Conservation (phyloP, 2,797 vertebrate species). For the Acanthopagrus latus region DNA sequence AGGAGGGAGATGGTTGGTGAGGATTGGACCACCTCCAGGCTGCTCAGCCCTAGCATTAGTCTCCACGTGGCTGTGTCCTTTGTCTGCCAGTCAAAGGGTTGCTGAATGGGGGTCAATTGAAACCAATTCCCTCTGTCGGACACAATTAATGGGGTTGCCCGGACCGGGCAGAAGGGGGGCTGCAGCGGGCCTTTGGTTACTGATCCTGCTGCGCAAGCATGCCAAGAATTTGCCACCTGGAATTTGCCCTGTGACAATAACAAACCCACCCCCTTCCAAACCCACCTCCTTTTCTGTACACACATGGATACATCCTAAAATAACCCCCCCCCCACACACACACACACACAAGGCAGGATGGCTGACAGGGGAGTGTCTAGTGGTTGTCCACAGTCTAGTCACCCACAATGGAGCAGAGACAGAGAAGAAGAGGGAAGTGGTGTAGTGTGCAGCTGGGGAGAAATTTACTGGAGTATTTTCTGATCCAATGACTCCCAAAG, state of each 20-base stretch:
- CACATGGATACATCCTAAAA: slow-evolving; percentile 67
- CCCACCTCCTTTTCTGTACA: slow-evolving; percentile 66
- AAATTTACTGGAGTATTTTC: slow-evolving; percentile 64
- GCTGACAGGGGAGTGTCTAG: slow-evolving; percentile 59
- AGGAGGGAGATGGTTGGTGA: slow-evolving; percentile 58
- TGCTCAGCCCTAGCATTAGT: slow-evolving; percentile 85
- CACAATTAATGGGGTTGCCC: slow-evolving; percentile 85
- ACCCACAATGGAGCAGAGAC: slow-evolving; percentile 55
- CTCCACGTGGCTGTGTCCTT: slow-evolving; percentile 88
- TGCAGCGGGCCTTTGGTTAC: slow-evolving; percentile 80
- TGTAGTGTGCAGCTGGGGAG: slow-evolving; percentile 68
- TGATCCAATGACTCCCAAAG: slow-evolving; percentile 67
- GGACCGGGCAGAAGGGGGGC: slow-evolving; percentile 63
- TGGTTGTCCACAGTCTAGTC: slow-evolving; percentile 65
- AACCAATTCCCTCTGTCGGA: slow-evolving; percentile 87
- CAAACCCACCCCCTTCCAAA: slow-evolving; percentile 59
- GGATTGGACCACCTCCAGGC: slow-evolving; percentile 81
- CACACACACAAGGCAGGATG: slow-evolving; percentile 61
- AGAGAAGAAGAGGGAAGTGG: slow-evolving; percentile 62
- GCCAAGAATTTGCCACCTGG: slow-evolving; percentile 81
- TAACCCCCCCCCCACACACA: slow-evolving; percentile 27
- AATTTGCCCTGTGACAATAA: slow-evolving; percentile 76
- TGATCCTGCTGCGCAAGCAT: slow-evolving; percentile 82
- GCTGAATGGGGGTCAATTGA: slow-evolving; percentile 88
- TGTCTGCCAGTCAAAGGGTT: slow-evolving; percentile 85